Conservation (phyloP, 2,113 vertebrate genomes). For the Aspidoscelis tigris region DNA sequence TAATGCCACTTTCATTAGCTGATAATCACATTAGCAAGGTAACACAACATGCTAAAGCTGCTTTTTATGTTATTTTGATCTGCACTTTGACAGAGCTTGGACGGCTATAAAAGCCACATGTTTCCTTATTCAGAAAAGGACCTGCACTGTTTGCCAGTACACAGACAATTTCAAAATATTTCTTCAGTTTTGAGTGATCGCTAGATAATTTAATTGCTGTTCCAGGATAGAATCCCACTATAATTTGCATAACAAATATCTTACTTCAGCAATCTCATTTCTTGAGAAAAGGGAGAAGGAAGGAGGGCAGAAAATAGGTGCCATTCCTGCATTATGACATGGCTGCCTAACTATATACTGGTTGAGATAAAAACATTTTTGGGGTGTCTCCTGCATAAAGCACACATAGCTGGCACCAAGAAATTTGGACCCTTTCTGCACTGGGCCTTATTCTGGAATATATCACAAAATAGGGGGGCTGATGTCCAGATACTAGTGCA, state of each 20-base stretch:
- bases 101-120: background rate
- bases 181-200: background rate
- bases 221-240: background rate
- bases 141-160: constrained; percentile 3
- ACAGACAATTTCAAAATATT: background rate
- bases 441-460: too few relatives aligned
- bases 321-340: background rate
- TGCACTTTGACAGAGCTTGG: background rate
- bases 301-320: background rate
- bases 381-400: too few relatives aligned
- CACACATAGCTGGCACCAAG: too few relatives aligned
- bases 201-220: background rate
- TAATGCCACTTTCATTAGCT: background rate
- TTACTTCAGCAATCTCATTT: background rate
- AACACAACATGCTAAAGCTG: background rate
- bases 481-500: too few relatives aligned
- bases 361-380: too few relatives aligned
- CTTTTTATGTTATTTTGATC: background rate
- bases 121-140: background rate
- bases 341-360: background rate
- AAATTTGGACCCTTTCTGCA: too few relatives aligned
- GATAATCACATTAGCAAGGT: background rate
- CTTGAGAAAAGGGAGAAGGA: background rate
- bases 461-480: too few relatives aligned
- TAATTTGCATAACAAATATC: background rate